Base-by-base conservation (phyloP, 1,140 invertebrate genomes). In the Drosophila takahashii region DNA sequence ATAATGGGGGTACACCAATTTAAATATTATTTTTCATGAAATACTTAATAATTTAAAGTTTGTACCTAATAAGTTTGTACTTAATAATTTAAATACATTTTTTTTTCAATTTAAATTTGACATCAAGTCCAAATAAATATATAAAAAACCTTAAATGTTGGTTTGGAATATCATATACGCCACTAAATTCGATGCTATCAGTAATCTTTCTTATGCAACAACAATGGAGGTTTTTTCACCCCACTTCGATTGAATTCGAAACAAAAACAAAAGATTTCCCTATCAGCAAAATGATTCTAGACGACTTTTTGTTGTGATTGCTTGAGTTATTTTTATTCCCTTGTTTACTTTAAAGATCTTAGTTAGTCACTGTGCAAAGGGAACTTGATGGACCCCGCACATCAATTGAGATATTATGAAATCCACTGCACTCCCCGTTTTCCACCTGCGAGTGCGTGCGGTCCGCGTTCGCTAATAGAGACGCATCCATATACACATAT, bases 361-460 rank as follows among this genome's bases (percentile, higher is more conserved):
- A 6, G 13, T 8, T 29, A 29, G 53, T 81, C 81, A 84, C 67
- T 70, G 79, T 71, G 62, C 42, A 29, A 29, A 29, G 29, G 47
- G 4, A 57, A 13, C 34, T 39, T 10, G 34, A 26, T 69, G 48
- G 37, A 47, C 54, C 52, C 67, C 51, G 26, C 73, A 42, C 79
- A 67, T 83, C 83, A 86, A 86, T 86, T 86, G 83, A 86, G 83
- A 86, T 86, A 86, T 86, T 86, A 86, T 79, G 79, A 86, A 79
- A 86, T 83, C 71, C 37, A 51, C 22, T 18, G n/a, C 39, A 3
- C 42, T 32, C 11, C 36, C 29, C 53, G 45, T 13, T 50, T 42
- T 34, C 27, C 34, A 22, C n/a, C 13, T 11, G 56, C 44, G 57
- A 71, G 83, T 85, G 81, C 81, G 81, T 85, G 84, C 84, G 83